These are phyloP conservation scores for Xylophagus ater DNA, from an alignment of 2,888 invertebrate species.

Conservation along the genomic window DNA sequence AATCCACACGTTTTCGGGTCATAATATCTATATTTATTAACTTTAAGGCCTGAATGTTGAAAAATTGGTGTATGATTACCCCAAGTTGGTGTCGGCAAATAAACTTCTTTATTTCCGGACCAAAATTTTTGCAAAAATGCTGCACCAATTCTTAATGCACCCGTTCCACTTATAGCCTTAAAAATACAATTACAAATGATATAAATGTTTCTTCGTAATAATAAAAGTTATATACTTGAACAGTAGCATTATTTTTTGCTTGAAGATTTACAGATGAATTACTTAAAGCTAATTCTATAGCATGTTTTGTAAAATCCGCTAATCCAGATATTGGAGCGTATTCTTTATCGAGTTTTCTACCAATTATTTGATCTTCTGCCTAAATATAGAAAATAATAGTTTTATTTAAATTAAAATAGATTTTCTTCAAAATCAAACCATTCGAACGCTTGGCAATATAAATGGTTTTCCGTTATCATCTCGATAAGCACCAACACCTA, in stretches of 20 bases:
- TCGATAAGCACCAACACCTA: constrained; percentile 93
- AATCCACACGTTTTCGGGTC: constrained; percentile 88
- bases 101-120: constrained; percentile 67
- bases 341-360: constrained; percentile 75
- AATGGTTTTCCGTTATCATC: constrained; percentile 96
- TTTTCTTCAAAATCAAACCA: constrained; percentile 40
- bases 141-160: constrained; percentile 85
- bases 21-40: constrained; percentile 88
- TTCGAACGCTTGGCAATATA: constrained; percentile 76
- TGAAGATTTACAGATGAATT: constrained; percentile 55
- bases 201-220: too few species aligned
- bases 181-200: constrained; percentile 21
- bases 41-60: constrained; percentile 71
- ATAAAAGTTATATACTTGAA: constrained; percentile 56
- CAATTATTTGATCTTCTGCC: constrained; percentile 70
- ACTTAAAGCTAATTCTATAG: constrained; percentile 82
- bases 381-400: constrained; percentile 29
- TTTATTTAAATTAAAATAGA: constrained; percentile 2
- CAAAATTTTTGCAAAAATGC: constrained; percentile 77
- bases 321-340: constrained; percentile 88
- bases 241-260: constrained; percentile 59
- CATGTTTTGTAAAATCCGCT: constrained; percentile 70
- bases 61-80: constrained; percentile 96
- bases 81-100: constrained; percentile 91
- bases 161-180: constrained; percentile 93